Base-by-base conservation (phyloP, 1,140 invertebrate species). In the Zaprionus capensis region DNA sequence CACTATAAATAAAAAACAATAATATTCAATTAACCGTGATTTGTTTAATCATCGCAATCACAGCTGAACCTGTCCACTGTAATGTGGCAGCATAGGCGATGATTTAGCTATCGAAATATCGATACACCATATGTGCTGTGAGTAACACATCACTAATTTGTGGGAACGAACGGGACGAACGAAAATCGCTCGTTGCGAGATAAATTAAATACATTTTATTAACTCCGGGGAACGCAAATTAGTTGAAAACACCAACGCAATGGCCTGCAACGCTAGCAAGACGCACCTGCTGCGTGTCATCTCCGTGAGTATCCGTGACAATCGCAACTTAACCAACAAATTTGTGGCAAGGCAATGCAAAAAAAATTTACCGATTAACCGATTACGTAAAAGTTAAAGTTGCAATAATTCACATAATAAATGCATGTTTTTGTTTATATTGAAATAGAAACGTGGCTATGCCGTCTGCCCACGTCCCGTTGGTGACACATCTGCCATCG, bases 361-460 rank as follows among this genome's bases (percentile, higher is more conserved):
- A 69, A 66, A 66, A 34, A 34, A 34, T 34, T 55, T 59, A 49
- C n/a, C 51, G 36, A 28, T 69, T 63, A 53, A 12, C 59, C 22
- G 49, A 46, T 91, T 91, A 91, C 87, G 86, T 91, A 91, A 91
- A 90, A 44, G 71, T 59, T 59, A 38, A 69, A 51, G 20, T 64
- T 78, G 46, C 64, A 81, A 59, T 46, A 46, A 46, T 46, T 46
- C 41, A 46, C 41, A 46, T 46, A 46, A 46, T 17, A 9, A 46
- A 46, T 46, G 41, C 41, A 46, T 46, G 41, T 70, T 71, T 58
- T 17, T 80, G 64, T 76, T 93, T 92, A 53, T 49, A n/a, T 57
- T 51, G 14, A 4, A 38, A 66, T 82, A 95, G 94, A 93, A 93
- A 70, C 94, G 94, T 83, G 93, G 94, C 61, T 95, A 94, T 82